A percentile compares a stretch with the other conserved stretches of the same genome.
phyloP scores from a whole-genome alignment of 1,140 invertebrate genomes.

The Tenebrio molitor region DNA sequence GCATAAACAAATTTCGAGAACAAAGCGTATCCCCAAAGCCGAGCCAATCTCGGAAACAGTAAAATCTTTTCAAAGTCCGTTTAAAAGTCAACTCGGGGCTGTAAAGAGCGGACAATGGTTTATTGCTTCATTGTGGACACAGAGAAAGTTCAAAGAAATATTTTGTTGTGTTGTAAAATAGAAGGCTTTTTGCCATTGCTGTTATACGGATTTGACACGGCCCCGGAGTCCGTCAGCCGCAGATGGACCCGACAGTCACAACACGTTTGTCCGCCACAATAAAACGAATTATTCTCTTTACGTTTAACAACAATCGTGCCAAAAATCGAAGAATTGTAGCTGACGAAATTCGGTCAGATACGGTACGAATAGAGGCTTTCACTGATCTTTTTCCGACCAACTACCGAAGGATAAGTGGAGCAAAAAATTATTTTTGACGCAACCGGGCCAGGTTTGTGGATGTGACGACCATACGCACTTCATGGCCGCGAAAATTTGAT shows the following conservation, averaged over 20 bases:
- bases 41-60: constrained; percentile 47
- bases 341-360: constrained; percentile 27
- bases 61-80: constrained; percentile 47
- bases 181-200: constrained; percentile 35
- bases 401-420: constrained; percentile 7
- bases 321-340: not conserved
- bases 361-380: constrained; percentile 4
- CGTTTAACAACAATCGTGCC: not conserved
- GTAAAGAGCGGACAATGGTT: constrained; percentile 48
- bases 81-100: constrained; percentile 46
- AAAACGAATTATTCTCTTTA: constrained; percentile 38
- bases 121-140: constrained; percentile 47
- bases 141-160: constrained; percentile 49
- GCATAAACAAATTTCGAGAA: constrained; percentile 49
- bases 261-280: constrained; percentile 30
- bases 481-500: not conserved
- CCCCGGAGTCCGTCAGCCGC: constrained; percentile 26
- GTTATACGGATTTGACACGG: constrained; percentile 38
- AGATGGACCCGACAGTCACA: constrained; percentile 26
- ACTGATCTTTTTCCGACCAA: not conserved
- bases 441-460: not conserved
- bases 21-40: constrained; percentile 32
- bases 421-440: constrained; percentile 26
- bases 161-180: constrained; percentile 43
- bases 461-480: too few relatives aligned